Base-by-base conservation (phyloP, 2,888 invertebrate species). In the Dichetophora obliterata region DNA sequence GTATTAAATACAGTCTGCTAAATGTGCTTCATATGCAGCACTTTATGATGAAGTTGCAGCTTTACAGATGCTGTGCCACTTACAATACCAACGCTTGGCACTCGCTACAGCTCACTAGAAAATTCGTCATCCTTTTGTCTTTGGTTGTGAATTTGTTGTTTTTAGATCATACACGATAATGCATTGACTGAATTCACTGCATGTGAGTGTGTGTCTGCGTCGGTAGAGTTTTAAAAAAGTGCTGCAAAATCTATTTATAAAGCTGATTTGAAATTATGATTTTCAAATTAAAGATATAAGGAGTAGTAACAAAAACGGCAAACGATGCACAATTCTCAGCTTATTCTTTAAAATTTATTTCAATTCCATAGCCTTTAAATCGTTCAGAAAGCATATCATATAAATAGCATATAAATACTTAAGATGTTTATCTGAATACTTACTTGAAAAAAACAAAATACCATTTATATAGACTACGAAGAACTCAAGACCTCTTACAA, bases 201-300 rank as follows among this genome's bases (percentile, higher is more conserved):
- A 19, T 19, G 8, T 5, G 59, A 11, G 14, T 57, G 24, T 11
- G 22, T 65, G 37, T 34, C 34, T 65, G 22, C 16, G 63, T 63
- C 16, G 37, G 37, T 66, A 19, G 57, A 11, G 57, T 59, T 4
- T 24, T 27, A 59, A 11, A 27, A 50, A 24, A 68, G 8, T 68
- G 27, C 27, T 22, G 27, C 5, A 24, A 68, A 68, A 68, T 50
- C 68, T 50, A 50, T 68, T 48, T 68, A 68, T 68, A 50, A 48
- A 50, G 1, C 50, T 68, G 34, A n/a, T 48, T 27, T 22, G 8
- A 34, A 14, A 27, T 27, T 68, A 68, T 68, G 24, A 68, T 50
- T 68, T 68, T 68, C 48, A 50, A 68, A 68, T 68, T 68, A 50
- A 68, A 68, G 43, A 68, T 37, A 27, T 68, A 50, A 50, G 19